Evolutionary conservation across 2,888 invertebrate genomes (phyloP).

Genomic region (Nudaria mundana): DNA sequence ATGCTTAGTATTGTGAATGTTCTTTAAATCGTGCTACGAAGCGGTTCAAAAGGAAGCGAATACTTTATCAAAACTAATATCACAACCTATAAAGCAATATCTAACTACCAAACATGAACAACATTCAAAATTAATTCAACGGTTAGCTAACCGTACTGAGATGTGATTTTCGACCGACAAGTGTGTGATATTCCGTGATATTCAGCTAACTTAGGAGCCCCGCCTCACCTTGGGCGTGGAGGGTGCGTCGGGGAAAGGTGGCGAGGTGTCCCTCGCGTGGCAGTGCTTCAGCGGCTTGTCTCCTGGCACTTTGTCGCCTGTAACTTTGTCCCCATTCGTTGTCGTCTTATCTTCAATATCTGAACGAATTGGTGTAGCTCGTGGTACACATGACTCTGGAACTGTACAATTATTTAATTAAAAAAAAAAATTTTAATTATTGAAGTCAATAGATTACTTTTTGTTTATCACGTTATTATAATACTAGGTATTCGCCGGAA

Average conservation of each 20-base stretch:
- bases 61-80: no score
- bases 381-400: constrained; percentile 9
- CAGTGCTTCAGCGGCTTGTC: constrained; percentile 62
- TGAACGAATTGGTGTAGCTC: background rate
- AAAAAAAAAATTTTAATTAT: background rate
- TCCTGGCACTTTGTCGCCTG: constrained; percentile 14
- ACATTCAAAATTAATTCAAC: background rate
- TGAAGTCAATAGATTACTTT: background rate
- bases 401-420: no score
- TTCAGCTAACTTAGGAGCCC: constrained; percentile 1
- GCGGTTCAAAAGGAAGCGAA: no score
- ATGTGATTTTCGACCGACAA: background rate
- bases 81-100: background rate
- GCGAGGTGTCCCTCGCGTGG: constrained; percentile 68
- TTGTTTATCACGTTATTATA: no score
- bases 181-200: background rate
- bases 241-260: constrained; percentile 83
- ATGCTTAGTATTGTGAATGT: no score
- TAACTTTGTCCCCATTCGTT: constrained; percentile 36
- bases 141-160: background rate
- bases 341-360: background rate
- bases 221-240: constrained; percentile 83
- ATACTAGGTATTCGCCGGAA: no score
- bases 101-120: background rate
- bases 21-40: no score